A percentile compares a stretch with the other conserved stretches of the same genome.
phyloP scores from a whole-genome alignment of 2,888 invertebrate species.

The Drosophila quinaria region DNA sequence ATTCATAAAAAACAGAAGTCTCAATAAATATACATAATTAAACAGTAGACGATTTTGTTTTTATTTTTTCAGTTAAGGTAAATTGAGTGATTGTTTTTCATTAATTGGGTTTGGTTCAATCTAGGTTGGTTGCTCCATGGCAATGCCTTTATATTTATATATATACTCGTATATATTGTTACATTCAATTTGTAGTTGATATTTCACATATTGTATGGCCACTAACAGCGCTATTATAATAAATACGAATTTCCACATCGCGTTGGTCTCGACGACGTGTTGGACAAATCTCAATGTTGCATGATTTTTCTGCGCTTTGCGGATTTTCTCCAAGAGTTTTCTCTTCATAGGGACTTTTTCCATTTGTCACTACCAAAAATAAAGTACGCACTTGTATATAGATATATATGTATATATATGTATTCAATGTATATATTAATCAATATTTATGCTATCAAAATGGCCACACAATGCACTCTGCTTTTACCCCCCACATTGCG shows the following conservation, averaged over 20 bases:
- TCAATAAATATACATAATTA: constrained; percentile 54
- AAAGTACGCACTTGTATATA: constrained; percentile 69
- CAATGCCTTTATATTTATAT: constrained; percentile 29
- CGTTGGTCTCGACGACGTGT: constrained; percentile 54
- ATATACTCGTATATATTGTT: constrained; percentile 7
- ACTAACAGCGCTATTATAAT: constrained; percentile 46
- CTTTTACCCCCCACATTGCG: constrained; percentile 2
- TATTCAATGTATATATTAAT: constrained; percentile 55
- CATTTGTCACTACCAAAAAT: constrained; percentile 46
- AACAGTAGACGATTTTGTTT: constrained; percentile 28
- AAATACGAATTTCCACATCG: constrained; percentile 28
- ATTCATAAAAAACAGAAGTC: constrained; percentile 60
- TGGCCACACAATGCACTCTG: constrained; percentile 40
- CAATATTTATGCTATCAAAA: constrained; percentile 62
- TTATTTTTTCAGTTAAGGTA: constrained; percentile 55
- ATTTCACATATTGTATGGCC: constrained; percentile 36
- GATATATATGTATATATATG: constrained; percentile 58
- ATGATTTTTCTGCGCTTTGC: constrained; percentile 69
- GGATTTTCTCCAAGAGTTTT: constrained; percentile 17
- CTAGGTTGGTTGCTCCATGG: constrained; percentile 31
- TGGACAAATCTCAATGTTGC: constrained; percentile 80
- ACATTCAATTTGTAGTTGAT: constrained; percentile 39
- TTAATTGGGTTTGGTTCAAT: constrained; percentile 76
- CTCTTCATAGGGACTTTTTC: constrained; percentile 17
- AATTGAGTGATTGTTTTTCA: constrained; percentile 81